phyloP scores from a whole-genome alignment of 1,140 invertebrate species.

The Lepidostoma basale region DNA sequence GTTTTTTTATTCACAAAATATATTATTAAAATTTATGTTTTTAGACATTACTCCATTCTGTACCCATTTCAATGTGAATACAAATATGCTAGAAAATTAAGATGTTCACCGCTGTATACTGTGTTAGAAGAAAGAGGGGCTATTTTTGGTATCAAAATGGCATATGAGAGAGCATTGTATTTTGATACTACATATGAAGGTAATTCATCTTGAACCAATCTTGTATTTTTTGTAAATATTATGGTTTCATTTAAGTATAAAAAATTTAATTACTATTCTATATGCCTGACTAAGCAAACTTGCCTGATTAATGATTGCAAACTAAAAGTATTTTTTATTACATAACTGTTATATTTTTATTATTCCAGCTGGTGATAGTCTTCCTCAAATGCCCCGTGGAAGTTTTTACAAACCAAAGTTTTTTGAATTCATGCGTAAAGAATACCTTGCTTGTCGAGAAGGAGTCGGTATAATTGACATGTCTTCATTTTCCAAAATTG shows the following conservation, averaged over 20 bases:
- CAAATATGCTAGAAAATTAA: conserved; percentile 71
- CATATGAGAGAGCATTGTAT: conserved; percentile 79
- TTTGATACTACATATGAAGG: conserved; percentile 64
- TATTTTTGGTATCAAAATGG: conserved; percentile 84
- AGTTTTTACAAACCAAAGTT: conserved; percentile 77
- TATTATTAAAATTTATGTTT: conserved; percentile 21
- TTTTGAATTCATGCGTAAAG: conserved; percentile 75
- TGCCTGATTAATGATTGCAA: not conserved
- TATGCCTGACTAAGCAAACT: too few relatives aligned
- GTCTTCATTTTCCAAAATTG: conserved; percentile 85
- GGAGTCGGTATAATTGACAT: conserved; percentile 83
- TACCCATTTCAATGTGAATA: conserved; percentile 71
- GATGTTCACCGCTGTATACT: conserved; percentile 81
- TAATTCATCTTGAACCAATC: conserved; percentile 47
- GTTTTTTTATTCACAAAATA: not conserved
- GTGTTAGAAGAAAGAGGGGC: conserved; percentile 76
- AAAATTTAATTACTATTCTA: too few relatives aligned
- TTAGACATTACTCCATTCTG: conserved; percentile 66
- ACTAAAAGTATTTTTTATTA: not conserved
- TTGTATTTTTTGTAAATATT: not conserved
- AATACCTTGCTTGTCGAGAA: conserved; percentile 81
- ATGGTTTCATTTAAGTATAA: too few relatives aligned
- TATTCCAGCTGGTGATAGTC: conserved; percentile 40
- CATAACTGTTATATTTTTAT: not conserved
- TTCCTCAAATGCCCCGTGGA: conserved; percentile 61